These are phyloP conservation scores for Phylloscopus trochilus DNA, from an alignment of 2,113 vertebrate genomes.

Conservation along the genomic window DNA sequence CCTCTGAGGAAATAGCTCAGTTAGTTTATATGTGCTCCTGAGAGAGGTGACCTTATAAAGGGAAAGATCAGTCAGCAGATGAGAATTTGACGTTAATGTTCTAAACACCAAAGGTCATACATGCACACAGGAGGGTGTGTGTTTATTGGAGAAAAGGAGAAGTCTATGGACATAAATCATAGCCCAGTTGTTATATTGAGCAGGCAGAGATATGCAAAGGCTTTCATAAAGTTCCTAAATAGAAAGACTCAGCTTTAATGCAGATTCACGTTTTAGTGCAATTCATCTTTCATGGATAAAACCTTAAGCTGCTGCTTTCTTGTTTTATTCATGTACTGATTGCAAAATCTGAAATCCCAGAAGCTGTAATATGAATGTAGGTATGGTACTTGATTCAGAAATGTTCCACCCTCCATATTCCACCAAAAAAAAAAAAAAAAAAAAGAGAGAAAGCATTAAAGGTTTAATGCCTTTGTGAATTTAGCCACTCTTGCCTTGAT, in stretches of 20 bases:
- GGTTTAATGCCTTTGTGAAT: neutral
- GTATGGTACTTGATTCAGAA: neutral
- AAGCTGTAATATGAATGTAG: neutral
- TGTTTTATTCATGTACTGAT: neutral
- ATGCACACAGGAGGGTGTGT: neutral
- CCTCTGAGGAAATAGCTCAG: neutral
- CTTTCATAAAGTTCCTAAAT: neutral
- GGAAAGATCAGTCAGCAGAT: neutral
- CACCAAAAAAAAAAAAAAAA: neutral
- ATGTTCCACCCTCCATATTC: neutral
- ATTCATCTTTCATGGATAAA: neutral
- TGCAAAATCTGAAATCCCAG: neutral
- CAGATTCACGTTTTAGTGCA: neutral
- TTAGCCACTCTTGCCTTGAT: neutral
- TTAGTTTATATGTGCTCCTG: neutral
- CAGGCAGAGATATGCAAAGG: neutral
- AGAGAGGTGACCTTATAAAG: slow-evolving; percentile 2
- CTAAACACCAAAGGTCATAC: neutral
- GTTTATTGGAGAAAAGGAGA: neutral
- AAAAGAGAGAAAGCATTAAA: neutral
- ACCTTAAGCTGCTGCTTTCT: neutral
- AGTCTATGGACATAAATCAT: neutral
- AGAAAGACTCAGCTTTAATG: neutral
- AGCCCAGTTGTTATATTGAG: neutral
- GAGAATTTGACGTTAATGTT: neutral